Evolutionary conservation across 2,888 invertebrate species (phyloP).

Genomic region (Hoplodrina ambigua): DNA sequence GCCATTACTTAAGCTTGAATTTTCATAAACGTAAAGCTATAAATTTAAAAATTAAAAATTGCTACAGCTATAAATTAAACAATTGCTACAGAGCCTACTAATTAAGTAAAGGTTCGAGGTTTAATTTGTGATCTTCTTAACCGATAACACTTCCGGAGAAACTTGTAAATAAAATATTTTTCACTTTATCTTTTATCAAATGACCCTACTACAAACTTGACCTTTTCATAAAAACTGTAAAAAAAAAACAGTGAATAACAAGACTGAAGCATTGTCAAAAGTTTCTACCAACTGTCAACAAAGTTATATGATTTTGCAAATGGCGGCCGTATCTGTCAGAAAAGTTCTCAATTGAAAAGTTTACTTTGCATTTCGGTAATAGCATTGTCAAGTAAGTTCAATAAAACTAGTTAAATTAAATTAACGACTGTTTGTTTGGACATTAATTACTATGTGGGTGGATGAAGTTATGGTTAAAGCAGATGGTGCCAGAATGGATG

Average conservation of each 20-base stretch:
- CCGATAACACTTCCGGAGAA: background rate
- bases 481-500: conserved; percentile 53
- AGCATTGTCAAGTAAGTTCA: conserved; percentile 48
- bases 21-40: background rate
- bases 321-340: conserved; percentile 38
- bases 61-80: too few species aligned
- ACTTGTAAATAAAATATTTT: background rate
- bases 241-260: conserved; percentile 22
- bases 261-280: conserved; percentile 25
- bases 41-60: too few species aligned
- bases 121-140: background rate
- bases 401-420: conserved; percentile 46
- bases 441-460: conserved; percentile 54
- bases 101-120: background rate
- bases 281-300: conserved; percentile 34
- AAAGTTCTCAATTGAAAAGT: conserved; percentile 30
- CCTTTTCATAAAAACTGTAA: conserved; percentile 24
- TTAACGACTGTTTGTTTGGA: conserved; percentile 51
- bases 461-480: conserved; percentile 45
- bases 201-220: conserved; percentile 3
- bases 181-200: conserved; percentile 4
- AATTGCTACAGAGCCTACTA: too few species aligned
- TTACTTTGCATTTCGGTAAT: conserved; percentile 47
- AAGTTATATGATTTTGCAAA: conserved; percentile 49
- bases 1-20: too few species aligned